Conservation (phyloP, 37 sponge, comb jelly and placozoan species). For the Agelas oroides region DNA sequence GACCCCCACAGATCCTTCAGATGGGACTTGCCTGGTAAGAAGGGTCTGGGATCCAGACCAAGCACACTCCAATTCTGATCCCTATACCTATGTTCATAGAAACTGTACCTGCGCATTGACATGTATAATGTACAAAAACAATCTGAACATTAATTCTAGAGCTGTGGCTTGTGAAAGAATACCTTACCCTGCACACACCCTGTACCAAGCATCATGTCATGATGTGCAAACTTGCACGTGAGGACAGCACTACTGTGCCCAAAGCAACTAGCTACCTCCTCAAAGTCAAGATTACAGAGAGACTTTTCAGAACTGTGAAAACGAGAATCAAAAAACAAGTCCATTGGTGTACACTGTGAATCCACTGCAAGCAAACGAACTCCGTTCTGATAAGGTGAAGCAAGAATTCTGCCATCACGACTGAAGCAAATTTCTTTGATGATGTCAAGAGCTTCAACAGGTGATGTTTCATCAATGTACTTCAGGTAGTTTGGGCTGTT, state of each 20-base stretch:
- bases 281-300: not conserved
- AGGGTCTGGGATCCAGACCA: too few species aligned
- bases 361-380: constrained; percentile 50
- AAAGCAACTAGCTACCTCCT: not conserved
- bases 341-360: constrained; percentile 33
- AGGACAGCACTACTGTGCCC: constrained; percentile 28
- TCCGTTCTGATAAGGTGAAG: constrained; percentile 38
- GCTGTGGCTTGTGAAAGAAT: constrained; percentile 38
- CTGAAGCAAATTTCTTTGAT: constrained; percentile 72
- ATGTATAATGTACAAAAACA: too few species aligned
- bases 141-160: too few species aligned
- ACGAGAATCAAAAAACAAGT: constrained; percentile 41
- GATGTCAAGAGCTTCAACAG: constrained; percentile 21
- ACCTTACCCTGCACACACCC: constrained; percentile 50
- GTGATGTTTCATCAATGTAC: constrained; percentile 40
- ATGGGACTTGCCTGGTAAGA: too few species aligned
- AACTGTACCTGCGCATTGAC: too few species aligned
- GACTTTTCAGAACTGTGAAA: constrained; percentile 14
- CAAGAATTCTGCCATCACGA: constrained; percentile 58
- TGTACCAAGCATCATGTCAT: constrained; percentile 48
- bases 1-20: too few species aligned
- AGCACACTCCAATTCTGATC: too few species aligned
- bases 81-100: too few species aligned
- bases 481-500: constrained; percentile 21
- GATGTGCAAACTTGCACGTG: constrained; percentile 52